These are phyloP conservation scores for Phragmatobia fuliginosa DNA, from an alignment of 2,888 invertebrate genomes.

Conservation along the genomic window DNA sequence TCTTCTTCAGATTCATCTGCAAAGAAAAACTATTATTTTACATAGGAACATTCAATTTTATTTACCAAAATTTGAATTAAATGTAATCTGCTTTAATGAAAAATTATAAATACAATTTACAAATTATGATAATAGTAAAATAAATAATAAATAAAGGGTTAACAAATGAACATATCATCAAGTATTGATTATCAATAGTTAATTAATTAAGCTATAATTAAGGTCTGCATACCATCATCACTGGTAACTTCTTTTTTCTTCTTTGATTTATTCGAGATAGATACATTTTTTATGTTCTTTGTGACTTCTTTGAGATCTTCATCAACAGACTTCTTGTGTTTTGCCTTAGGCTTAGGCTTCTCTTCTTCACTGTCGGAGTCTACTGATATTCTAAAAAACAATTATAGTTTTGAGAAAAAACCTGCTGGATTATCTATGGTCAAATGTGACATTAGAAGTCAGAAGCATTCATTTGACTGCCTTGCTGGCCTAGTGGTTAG, in stretches of 20 bases:
- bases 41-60: neutral
- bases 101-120: neutral
- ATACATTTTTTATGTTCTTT: constrained; percentile 87
- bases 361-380: constrained; percentile 84
- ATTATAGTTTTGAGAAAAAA: neutral
- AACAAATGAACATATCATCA: neutral
- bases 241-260: constrained; percentile 78
- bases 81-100: neutral
- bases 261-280: constrained; percentile 84
- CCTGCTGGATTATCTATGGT: too few relatives aligned
- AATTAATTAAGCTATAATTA: constrained; percentile 10
- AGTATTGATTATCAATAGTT: too few relatives aligned
- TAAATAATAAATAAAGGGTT: neutral
- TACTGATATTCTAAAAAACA: constrained; percentile 64
- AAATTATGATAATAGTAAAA: neutral
- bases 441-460: too few relatives aligned
- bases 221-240: constrained; percentile 68
- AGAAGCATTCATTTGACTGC: too few relatives aligned
- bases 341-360: constrained; percentile 78
- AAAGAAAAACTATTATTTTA: constrained; percentile 5
- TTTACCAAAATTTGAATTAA: neutral
- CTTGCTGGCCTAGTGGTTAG: too few relatives aligned
- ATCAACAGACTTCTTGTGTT: constrained; percentile 82
- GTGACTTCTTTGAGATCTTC: constrained; percentile 84
- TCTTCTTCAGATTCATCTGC: constrained; percentile 80